Evolutionary conservation across 2,888 invertebrate genomes (phyloP), one percentile per base, ranked within the genome.

Genomic region (Pseudococcus jackbeardsleyi): DNA sequence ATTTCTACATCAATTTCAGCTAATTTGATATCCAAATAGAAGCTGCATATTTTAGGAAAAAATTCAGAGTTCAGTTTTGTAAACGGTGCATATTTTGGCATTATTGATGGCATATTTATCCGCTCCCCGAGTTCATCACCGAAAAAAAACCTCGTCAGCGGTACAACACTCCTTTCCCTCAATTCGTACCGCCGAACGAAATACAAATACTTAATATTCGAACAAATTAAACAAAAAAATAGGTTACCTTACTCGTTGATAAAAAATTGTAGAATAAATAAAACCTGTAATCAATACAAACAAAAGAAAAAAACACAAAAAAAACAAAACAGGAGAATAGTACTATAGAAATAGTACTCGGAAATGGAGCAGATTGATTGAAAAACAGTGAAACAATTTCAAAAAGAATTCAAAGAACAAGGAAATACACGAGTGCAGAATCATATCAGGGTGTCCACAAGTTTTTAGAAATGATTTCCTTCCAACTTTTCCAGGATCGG

Each of bases 231-330:
- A 86, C 39, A 86, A 86, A 86, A 26, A 86, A 86, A 8, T 12
- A 85, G n/a, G 59, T 86, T 86, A 86, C 86, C 86, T 86, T 72
- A 86, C 86, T 86, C 46, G 86, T 64, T 72, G 86, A 72, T 86
- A 72, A 86, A 48, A 86, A 26, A 86, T 33, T 33, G 72, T 46
- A 86, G 86, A 72, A 19, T 42, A 64, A 68, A 19, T 64, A 72
- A 42, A 86, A 86, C 86, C 86, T 86, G 86, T 26, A 86, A 86
- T 68, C 86, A 86, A 86, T 86, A 68, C 12, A 86, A 86, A 86
- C 86, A 86, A 48, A 86, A 68, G 33, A 86, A 86, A 64, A 39
- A 86, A 85, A 85, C 85, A 86, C 59, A 86, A 48, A 86, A 86
- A 72, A 64, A 72, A 72, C 22, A 42, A 68, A 42, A 64, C 26